phyloP scores from a whole-genome alignment of 2,113 vertebrate species.

The Thamnophis sirtalis region DNA sequence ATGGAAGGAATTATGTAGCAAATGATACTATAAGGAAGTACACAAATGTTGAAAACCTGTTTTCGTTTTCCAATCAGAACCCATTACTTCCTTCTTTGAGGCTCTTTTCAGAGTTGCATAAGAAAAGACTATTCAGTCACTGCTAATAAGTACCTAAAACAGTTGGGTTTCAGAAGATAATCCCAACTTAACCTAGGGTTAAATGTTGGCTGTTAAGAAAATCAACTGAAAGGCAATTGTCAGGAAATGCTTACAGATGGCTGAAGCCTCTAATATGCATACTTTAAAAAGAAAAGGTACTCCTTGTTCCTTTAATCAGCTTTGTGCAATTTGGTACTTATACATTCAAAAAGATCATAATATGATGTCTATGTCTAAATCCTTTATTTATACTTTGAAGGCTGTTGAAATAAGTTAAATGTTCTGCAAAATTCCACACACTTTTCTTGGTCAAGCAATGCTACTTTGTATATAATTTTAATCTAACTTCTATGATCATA shows the following conservation, averaged over 20 bases:
- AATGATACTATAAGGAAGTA: background rate
- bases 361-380: background rate
- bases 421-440: background rate
- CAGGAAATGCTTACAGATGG: constrained; percentile 13
- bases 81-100: constrained; percentile 10
- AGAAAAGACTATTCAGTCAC: constrained; percentile 8
- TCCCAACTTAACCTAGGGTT: constrained; percentile 13
- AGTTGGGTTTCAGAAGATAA: constrained; percentile 20
- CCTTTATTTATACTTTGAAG: background rate
- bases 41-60: background rate
- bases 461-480: background rate
- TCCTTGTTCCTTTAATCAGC: background rate
- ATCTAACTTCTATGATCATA: background rate
- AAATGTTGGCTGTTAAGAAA: constrained; percentile 18
- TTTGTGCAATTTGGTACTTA: background rate
- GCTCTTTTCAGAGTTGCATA: background rate
- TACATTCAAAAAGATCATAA: background rate
- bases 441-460: background rate
- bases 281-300: background rate
- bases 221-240: constrained; percentile 4
- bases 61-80: constrained; percentile 12
- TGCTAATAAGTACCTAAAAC: constrained; percentile 18
- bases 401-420: background rate
- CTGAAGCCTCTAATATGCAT: background rate
- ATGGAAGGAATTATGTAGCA: background rate